Conservation (phyloP, 1,140 invertebrate species). For the Diorhabda sublineata region DNA sequence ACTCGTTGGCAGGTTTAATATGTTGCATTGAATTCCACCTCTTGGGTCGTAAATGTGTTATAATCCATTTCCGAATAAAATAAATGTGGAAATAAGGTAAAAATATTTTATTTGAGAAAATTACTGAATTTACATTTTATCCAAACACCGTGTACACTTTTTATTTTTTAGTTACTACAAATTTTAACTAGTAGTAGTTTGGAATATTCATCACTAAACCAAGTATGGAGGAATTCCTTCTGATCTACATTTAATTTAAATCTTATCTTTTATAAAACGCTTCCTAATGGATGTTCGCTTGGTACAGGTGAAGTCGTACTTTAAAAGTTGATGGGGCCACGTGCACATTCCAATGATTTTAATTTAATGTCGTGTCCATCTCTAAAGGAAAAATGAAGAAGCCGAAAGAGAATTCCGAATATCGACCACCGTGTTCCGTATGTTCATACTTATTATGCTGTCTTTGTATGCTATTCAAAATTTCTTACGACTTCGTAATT, state of each 20-base stretch:
- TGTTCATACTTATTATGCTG: neutral
- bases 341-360: neutral
- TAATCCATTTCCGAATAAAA: too few species aligned
- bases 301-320: neutral
- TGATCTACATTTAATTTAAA: constrained; percentile 1
- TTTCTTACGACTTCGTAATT: too few species aligned
- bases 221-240: neutral
- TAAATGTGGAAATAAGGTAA: too few species aligned
- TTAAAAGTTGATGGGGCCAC: neutral
- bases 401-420: neutral
- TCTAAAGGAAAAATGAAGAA: neutral
- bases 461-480: neutral
- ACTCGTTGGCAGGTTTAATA: too few species aligned
- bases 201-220: neutral
- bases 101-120: too few species aligned
- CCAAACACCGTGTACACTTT: too few species aligned
- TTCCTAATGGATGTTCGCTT: neutral
- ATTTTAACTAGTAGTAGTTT: neutral
- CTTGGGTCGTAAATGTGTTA: too few species aligned
- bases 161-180: too few species aligned
- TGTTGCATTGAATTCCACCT: too few species aligned
- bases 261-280: neutral
- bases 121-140: too few species aligned
- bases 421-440: neutral
- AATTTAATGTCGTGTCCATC: constrained; percentile 2